Conservation (phyloP, 2,113 vertebrate species). For the Smithornis capensis region DNA sequence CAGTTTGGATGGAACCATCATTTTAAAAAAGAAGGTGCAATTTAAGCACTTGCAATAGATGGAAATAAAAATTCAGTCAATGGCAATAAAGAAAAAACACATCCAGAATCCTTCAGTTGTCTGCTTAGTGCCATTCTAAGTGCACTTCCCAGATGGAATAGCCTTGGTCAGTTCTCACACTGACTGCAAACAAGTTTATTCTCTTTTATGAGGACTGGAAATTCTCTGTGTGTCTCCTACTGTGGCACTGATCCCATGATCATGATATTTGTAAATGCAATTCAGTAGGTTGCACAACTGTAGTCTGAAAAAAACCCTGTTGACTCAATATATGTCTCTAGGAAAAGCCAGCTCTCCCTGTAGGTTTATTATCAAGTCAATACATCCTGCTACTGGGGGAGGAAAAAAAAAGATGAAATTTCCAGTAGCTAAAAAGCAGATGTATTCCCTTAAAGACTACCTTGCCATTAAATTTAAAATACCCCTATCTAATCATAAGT, state of each 20-base stretch:
- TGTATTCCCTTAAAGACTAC: background rate
- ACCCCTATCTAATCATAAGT: background rate
- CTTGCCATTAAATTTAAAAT: background rate
- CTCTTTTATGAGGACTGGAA: background rate
- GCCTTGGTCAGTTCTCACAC: background rate
- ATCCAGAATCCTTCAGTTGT: accelerated
- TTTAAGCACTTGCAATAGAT: background rate
- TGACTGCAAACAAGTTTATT: background rate
- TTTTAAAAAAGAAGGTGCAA: background rate
- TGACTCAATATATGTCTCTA: background rate
- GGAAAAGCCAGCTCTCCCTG: background rate
- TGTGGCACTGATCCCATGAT: background rate
- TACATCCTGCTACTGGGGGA: background rate
- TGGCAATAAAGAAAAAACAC: background rate
- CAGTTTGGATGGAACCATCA: background rate
- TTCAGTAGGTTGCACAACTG: background rate
- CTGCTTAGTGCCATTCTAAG: too few species aligned
- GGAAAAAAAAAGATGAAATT: background rate
- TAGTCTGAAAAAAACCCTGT: background rate
- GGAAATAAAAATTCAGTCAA: background rate
- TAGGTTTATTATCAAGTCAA: background rate
- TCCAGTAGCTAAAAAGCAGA: background rate
- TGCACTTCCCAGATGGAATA: accelerated
- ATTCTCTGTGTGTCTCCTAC: accelerated
- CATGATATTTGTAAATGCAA: background rate